Evolutionary conservation across 2,888 invertebrate genomes (phyloP).

Genomic region (Drosophila austrosaltans): DNA sequence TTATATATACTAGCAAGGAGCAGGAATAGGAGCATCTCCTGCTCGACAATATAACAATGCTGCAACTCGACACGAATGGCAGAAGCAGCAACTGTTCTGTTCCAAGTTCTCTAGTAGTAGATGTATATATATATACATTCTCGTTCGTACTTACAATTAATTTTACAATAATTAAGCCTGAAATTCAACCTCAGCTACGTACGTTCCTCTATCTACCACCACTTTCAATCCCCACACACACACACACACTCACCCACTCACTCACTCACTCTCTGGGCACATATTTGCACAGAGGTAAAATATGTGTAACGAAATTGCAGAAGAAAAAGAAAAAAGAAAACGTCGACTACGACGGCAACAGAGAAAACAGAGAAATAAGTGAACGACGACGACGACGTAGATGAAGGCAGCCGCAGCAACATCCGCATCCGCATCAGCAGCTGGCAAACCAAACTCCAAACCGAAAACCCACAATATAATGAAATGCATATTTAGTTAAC

Average conservation of each 20-base stretch:
- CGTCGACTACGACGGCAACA: not conserved
- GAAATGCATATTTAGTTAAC: conserved; percentile 71
- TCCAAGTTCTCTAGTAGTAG: not conserved
- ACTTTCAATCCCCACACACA: not conserved
- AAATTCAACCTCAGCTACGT: conserved; percentile 37
- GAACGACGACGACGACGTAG: not conserved
- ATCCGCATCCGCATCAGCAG: conserved; percentile 17
- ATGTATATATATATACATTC: conserved; percentile 4
- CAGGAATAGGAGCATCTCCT: not conserved
- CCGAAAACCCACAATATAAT: conserved; percentile 48
- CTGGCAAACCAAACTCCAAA: conserved; percentile 19
- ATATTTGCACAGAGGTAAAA: conserved; percentile 39
- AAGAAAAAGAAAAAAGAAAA: conserved; percentile 9
- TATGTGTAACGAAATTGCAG: conserved; percentile 14
- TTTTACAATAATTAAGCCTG: conserved; percentile 47
- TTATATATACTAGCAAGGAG: not conserved
- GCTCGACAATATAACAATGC: not conserved
- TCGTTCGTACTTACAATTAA: conserved; percentile 31
- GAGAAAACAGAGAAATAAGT: conserved; percentile 1
- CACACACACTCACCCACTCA: conserved; percentile 19
- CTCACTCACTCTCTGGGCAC: not conserved
- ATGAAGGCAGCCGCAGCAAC: conserved; percentile 5
- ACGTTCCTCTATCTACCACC: not conserved
- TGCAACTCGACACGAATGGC: not conserved
- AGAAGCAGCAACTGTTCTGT: conserved; percentile 1